Evolutionary conservation across 2,113 vertebrate species (phyloP).

Genomic region (Burhinus oedicnemus): DNA sequence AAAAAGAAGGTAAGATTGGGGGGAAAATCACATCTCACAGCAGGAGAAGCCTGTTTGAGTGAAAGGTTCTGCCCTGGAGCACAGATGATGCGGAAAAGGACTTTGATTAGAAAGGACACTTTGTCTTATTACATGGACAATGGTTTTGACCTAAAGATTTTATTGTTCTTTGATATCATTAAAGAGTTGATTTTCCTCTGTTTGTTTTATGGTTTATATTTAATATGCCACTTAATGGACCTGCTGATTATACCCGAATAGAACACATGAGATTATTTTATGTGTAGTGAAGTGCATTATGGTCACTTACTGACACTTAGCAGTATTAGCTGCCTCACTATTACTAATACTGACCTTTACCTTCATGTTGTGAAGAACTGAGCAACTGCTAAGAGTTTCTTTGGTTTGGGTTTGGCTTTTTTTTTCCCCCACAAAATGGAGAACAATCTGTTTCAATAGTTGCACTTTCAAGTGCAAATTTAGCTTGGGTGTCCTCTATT

Average conservation of each 20-base stretch:
- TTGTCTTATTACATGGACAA: background rate
- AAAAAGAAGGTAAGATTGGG: background rate
- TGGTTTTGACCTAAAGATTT: constrained; percentile 29
- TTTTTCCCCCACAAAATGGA: background rate
- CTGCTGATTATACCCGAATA: constrained; percentile 8
- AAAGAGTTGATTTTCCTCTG: constrained; percentile 3
- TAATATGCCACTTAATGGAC: constrained; percentile 25
- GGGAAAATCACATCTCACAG: background rate
- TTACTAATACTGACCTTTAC: constrained; percentile 18
- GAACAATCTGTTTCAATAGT: background rate
- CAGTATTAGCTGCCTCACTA: background rate
- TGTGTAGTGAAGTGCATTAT: constrained; percentile 8
- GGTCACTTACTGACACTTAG: background rate
- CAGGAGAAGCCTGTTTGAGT: background rate
- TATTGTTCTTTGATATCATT: constrained; percentile 24
- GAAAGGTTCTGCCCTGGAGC: background rate
- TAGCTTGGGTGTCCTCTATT: background rate
- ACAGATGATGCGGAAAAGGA: background rate
- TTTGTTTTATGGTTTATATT: constrained; percentile 46
- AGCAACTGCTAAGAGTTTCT: background rate
- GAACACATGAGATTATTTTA: background rate
- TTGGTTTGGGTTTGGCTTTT: background rate
- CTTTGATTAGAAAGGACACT: background rate
- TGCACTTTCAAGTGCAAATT: background rate
- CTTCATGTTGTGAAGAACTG: background rate